Percentiles rank a stretch among this genome's conserved stretches.
Conservation (phyloP, 53 echinoderm and acorn worm genomes). For the Arbacia lixula region DNA sequence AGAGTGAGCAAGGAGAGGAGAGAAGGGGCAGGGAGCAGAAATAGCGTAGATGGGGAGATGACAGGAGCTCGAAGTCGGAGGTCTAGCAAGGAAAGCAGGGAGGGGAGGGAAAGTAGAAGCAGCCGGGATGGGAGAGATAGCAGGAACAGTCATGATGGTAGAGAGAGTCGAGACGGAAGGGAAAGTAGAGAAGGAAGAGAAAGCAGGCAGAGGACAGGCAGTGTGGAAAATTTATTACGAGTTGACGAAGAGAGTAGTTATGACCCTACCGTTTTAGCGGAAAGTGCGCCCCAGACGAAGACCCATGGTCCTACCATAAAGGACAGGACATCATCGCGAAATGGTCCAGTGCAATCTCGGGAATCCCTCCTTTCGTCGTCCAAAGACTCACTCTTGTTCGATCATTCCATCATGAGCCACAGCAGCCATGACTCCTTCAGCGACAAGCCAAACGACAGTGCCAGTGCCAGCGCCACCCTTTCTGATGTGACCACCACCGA, state of each 20-base stretch:
- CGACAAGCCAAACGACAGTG: slow-evolving; percentile 14
- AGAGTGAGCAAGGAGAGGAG: slow-evolving; percentile 23
- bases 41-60: background rate
- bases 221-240: background rate
- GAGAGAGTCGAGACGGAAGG: background rate
- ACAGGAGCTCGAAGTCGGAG: no score
- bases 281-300: background rate
- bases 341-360: background rate
- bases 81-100: slow-evolving; percentile 2
- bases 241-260: slow-evolving; percentile 16
- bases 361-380: slow-evolving; percentile 35
- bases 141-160: background rate
- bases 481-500: slow-evolving; percentile 38
- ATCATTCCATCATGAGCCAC: background rate
- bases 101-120: slow-evolving; percentile 7
- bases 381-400: slow-evolving; percentile 14
- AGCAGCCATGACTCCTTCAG: slow-evolving; percentile 18
- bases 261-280: background rate
- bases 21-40: background rate
- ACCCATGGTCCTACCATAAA: no score
- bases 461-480: slow-evolving; percentile 6
- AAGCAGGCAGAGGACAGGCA: background rate
- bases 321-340: background rate
- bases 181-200: slow-evolving; percentile 16
- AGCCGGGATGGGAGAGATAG: background rate